A percentile compares a stretch with the other conserved stretches of the same genome.
These are phyloP conservation scores for Papilio machaon DNA, from an alignment of 1,140 invertebrate genomes.

Conservation along the genomic window DNA sequence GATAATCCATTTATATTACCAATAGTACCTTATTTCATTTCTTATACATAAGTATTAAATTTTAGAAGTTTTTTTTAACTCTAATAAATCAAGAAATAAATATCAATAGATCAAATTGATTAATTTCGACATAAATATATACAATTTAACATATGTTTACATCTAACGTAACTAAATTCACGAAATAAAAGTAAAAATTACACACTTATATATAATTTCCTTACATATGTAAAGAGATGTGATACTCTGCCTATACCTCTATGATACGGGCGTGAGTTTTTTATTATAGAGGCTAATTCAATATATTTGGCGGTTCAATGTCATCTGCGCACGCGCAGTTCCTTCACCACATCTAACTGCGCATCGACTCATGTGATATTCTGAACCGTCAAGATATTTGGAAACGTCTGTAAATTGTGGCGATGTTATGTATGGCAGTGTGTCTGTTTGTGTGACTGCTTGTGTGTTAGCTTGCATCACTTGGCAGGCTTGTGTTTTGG, in stretches of 20 bases:
- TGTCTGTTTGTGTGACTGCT: neutral
- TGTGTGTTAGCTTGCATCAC: constrained; percentile 57
- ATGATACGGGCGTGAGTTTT: neutral
- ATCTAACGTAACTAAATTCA: neutral
- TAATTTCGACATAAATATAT: constrained; percentile 4
- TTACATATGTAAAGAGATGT: neutral
- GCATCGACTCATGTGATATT: too few species aligned
- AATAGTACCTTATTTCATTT: neutral
- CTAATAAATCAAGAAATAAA: neutral
- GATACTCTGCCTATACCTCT: neutral
- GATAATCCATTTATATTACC: neutral
- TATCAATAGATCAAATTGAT: neutral
- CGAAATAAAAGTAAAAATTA: neutral
- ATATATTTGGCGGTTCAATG: too few species aligned
- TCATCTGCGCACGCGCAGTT: too few species aligned
- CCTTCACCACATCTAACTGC: too few species aligned
- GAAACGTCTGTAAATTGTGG: too few species aligned
- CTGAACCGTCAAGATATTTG: too few species aligned
- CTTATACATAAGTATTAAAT: neutral
- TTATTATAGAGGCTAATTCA: too few species aligned
- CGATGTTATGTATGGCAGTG: too few species aligned
- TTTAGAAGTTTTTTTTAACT: neutral
- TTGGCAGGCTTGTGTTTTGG: constrained; percentile 76
- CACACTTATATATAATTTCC: neutral
- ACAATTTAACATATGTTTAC: neutral